A percentile compares a stretch with the other conserved stretches of the same genome.
Conservation (phyloP, 2,113 vertebrate genomes). For the Heterotilapia buettikoferi region DNA sequence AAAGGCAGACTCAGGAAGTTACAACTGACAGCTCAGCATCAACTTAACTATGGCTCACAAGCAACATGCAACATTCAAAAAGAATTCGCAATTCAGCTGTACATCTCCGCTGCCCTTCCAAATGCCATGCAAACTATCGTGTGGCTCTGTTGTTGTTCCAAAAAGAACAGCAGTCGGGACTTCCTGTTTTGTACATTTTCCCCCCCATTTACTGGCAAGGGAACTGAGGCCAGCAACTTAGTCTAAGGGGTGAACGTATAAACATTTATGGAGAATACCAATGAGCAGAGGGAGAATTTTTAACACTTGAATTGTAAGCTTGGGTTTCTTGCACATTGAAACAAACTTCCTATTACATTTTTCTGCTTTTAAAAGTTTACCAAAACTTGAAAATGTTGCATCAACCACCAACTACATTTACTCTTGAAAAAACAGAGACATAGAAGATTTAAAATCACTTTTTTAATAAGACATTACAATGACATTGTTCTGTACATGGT, state of each 20-base stretch:
- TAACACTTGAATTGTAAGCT: neutral
- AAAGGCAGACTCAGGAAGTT: constrained; percentile 21
- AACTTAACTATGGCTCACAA: neutral
- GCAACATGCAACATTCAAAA: constrained; percentile 1
- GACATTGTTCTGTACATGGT: constrained; percentile 77
- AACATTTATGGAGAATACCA: neutral
- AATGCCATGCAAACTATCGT: constrained; percentile 16
- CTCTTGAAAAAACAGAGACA: constrained; percentile 35
- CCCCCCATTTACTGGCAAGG: neutral
- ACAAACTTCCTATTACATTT: neutral
- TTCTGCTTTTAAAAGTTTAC: neutral
- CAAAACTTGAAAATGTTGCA: neutral
- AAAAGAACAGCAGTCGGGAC: constrained; percentile 36
- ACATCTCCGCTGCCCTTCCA: neutral
- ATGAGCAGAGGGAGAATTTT: neutral
- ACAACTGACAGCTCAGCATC: constrained; percentile 21
- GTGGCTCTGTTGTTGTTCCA: constrained; percentile 32
- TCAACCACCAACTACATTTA: neutral
- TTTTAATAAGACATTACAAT: constrained; percentile 82
- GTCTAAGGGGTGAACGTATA: neutral
- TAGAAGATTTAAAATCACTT: constrained; percentile 72
- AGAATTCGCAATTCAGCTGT: constrained; percentile 31
- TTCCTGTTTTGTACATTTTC: constrained; percentile 62
- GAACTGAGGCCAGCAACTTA: neutral
- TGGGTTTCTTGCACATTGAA: neutral